Base-by-base conservation (phyloP, 2,797 vertebrate genomes). In the Garrulus glandarius region DNA sequence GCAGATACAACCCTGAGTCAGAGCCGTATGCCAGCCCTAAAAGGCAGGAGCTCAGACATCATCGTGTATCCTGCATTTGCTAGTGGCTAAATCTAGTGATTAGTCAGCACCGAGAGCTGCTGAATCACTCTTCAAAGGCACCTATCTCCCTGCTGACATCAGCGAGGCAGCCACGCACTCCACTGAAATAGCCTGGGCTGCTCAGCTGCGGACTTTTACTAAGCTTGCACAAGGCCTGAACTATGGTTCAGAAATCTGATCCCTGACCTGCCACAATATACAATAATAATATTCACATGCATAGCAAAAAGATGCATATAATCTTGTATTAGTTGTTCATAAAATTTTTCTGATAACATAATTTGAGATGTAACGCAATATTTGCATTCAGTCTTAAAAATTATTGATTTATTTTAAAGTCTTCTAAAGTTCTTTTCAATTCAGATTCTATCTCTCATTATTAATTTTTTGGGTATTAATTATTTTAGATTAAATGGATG, bases 81-180 rank as follows among this genome's bases (percentile, higher is more conserved):
- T 95, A 96, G 96, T 95, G 96, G 96, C 95, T 95, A 94, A 95
- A 96, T 92, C 90, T 15, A 96, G 93, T 94, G 96, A 97, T 97
- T 97, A 97, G 95, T 97, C 96, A 97, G 96, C 96, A 97, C 74
- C 0, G 67, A 95, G 95, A 96, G 96, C 93, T 97, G 96, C 96
- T 97, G 96, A 97, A 95, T 97, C 96, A 97, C 92, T 96, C 96
- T 94, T 95, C 95, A 97, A 97, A 97, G 96, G 95, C 96, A 97
- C 95, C 96, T 97, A 96, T 91, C 93, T 90, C 90, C 92, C 92
- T 95, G 96, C 96, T 95, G 92, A 92, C 95, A 96, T 97, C 96
- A 96, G 96, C 94, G 30, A 75, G 85, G 92, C 89, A 94, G 94
- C 74, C 76, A 76, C 76, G 32, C 80, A 41, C 89, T 72, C 61